A percentile compares a stretch with the other conserved stretches of the same genome.
phyloP scores from a whole-genome alignment of 2,888 invertebrate genomes.

The Temnothorax unifasciatus region DNA sequence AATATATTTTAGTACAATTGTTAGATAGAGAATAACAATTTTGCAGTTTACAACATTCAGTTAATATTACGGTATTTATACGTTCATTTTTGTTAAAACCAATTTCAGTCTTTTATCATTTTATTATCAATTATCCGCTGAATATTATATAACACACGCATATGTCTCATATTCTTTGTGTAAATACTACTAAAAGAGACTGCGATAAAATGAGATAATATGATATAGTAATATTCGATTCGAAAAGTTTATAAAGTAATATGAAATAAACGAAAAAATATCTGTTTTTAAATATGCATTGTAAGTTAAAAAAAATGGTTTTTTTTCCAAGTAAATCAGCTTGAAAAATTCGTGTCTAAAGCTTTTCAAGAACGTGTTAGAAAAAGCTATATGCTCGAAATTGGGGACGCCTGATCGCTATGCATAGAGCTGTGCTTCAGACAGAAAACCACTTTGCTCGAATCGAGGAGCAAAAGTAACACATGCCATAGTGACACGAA shows the following conservation, averaged over 20 bases:
- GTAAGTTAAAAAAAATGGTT: neutral
- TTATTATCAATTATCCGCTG: slow-evolving; percentile 6
- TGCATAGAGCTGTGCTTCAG: neutral
- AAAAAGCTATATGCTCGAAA: neutral
- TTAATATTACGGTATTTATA: neutral
- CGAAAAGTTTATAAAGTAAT: neutral
- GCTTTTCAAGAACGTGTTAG: neutral
- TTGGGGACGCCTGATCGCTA: neutral
- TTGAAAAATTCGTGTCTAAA: neutral
- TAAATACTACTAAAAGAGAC: slow-evolving; percentile 6
- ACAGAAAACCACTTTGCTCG: slow-evolving; percentile 8
- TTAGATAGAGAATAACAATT: neutral
- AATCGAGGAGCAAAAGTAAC: slow-evolving; percentile 36
- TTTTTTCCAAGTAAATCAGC: no score
- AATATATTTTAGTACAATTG: slow-evolving; percentile 2
- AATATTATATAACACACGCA: neutral
- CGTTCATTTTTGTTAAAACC: neutral
- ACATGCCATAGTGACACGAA: slow-evolving; percentile 22
- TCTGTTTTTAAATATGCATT: neutral
- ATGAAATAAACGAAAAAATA: neutral
- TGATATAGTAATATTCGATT: neutral
- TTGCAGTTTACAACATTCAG: slow-evolving; percentile 7
- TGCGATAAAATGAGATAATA: neutral
- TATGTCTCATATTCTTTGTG: neutral
- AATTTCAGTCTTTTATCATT: slow-evolving; percentile 1